Conservation (phyloP, 2,113 vertebrate species). For the Rhinolophus sinicus region DNA sequence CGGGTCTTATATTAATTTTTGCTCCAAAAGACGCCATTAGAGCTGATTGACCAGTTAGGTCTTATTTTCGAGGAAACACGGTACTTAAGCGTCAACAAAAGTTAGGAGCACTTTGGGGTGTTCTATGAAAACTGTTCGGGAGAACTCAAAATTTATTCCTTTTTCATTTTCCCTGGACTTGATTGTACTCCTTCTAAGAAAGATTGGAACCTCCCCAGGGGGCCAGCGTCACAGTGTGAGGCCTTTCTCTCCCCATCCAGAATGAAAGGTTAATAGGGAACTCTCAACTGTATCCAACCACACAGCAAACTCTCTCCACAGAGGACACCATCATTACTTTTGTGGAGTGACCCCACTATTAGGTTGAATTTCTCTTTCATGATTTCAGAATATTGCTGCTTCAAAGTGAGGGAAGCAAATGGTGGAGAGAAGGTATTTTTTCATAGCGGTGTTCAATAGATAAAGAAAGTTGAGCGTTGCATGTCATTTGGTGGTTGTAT, state of each 20-base stretch:
- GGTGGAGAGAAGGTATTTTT: background rate
- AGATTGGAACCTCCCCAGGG: constrained; percentile 29
- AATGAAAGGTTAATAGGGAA: background rate
- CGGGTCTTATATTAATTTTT: too few species aligned
- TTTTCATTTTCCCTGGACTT: constrained; percentile 22
- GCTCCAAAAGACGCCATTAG: too few species aligned
- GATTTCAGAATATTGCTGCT: background rate
- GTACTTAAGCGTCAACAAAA: background rate
- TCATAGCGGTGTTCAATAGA: background rate
- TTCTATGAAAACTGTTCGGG: background rate
- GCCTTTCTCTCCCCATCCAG: background rate
- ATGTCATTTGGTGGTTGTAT: background rate
- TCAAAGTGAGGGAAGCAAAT: background rate
- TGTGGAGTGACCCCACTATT: too few species aligned
- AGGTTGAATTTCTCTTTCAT: background rate
- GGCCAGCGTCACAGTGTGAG: background rate
- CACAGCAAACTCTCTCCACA: rapidly evolving
- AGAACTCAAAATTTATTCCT: background rate
- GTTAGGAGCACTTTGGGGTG: background rate
- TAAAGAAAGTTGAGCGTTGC: background rate
- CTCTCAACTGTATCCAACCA: background rate
- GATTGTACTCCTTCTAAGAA: background rate
- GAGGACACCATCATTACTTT: rapidly evolving
- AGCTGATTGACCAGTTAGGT: too few species aligned
- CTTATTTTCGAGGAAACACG: too few species aligned